phyloP scores from a whole-genome alignment of 2,113 vertebrate genomes.

The Hystrix cristata region DNA sequence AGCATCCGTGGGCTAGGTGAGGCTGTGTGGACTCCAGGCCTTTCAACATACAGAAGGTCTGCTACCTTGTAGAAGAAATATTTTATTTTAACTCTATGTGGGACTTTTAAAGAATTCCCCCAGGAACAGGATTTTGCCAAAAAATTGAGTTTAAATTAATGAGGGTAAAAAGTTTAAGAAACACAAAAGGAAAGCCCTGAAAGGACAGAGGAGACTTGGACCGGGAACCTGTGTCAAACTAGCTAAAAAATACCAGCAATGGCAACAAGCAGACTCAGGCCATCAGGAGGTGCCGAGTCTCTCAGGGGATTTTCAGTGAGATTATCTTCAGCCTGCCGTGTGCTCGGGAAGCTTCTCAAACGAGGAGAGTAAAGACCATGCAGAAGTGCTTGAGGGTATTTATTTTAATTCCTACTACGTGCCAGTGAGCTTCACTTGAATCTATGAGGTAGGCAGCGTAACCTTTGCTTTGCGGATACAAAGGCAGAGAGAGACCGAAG shows the following conservation, averaged over 20 bases:
- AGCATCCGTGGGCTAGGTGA: background rate
- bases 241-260: background rate
- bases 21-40: background rate
- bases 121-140: constrained; percentile 63
- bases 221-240: background rate
- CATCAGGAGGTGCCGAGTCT: background rate
- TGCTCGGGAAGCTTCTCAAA: background rate
- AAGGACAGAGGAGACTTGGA: background rate
- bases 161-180: constrained; percentile 80
- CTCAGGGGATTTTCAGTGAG: constrained; percentile 53
- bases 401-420: constrained; percentile 26
- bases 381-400: background rate
- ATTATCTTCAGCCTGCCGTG: background rate
- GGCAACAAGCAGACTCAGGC: background rate
- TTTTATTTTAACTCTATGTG: constrained; percentile 78
- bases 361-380: background rate
- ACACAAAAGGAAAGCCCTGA: constrained; percentile 62
- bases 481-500: background rate
- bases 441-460: background rate
- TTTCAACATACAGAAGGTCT: constrained; percentile 45
- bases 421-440: background rate
- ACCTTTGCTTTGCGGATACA: background rate
- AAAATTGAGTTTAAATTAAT: constrained; percentile 74
- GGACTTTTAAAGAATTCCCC: constrained; percentile 75
- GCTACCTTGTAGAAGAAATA: constrained; percentile 54